phyloP scores from a whole-genome alignment of 2,113 vertebrate species.

The Oxygymnocypris stewartii region DNA sequence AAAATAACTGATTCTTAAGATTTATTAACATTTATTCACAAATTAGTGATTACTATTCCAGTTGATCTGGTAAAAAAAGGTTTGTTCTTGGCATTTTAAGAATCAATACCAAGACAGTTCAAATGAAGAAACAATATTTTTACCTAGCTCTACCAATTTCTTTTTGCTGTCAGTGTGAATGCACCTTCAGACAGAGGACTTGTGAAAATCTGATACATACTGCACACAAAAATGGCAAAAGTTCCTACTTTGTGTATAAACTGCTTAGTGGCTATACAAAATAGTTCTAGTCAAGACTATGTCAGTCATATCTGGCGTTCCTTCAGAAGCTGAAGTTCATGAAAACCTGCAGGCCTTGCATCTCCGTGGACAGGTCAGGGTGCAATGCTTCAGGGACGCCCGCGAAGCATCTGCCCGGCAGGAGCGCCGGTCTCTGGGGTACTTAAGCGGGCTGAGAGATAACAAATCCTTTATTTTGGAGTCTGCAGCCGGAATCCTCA shows the following conservation, averaged over 20 bases:
- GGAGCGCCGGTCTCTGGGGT: neutral
- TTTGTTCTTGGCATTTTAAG: neutral
- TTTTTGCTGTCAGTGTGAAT: neutral
- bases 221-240: neutral
- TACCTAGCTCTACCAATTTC: neutral
- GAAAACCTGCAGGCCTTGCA: constrained; percentile 62
- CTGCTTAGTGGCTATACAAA: neutral
- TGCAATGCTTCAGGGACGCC: constrained; percentile 35
- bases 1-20: neutral
- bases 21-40: neutral
- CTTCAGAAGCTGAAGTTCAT: constrained; percentile 60
- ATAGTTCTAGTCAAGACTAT: neutral
- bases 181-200: neutral
- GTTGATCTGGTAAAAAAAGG: neutral
- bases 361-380: constrained; percentile 16
- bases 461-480: constrained; percentile 24
- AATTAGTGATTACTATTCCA: neutral
- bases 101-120: neutral
- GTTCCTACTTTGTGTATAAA: neutral
- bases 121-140: neutral
- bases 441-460: neutral
- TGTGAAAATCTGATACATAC: neutral
- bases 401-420: constrained; percentile 9
- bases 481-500: constrained; percentile 10
- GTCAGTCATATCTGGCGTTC: constrained; percentile 43